Base-by-base conservation (phyloP, 2,888 invertebrate species). In the Villa cingulata region DNA sequence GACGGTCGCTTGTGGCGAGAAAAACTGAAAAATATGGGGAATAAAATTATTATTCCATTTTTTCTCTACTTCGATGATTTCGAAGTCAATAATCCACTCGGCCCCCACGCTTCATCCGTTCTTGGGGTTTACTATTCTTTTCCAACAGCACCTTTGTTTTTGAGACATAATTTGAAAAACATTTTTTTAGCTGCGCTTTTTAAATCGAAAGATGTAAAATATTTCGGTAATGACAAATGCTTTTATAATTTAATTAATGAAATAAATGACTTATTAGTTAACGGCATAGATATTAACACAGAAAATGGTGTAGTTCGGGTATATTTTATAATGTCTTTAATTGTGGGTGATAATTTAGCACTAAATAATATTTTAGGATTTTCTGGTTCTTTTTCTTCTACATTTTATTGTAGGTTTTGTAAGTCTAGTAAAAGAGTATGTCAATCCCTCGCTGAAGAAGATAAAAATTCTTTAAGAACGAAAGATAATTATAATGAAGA, bases 41-140 rank as follows among this genome's bases (percentile, higher is more conserved):
- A 3, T 4, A 27, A 34, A 16, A 29, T 43, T 19, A 39, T 40
- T 34, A 37, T 48, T 40, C 43, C 48, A 10, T 43, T 36, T 34
- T 34, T 48, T 34, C 17, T 48, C 7, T 43, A 48, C 32, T 17
- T 40, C n/a, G 48, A 48, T 41, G 51, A 51, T 27, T 51, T 37
- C 41, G 46, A 46, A n/a, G 46, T 51, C 3, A 51, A 51, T 20
- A 51, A 51, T 46, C 27, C 44, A 3, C 29, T 51, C 14, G 51
- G 51, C 34, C 39, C 46, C 29, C 44, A 44, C 19, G n/a, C 37
- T 20, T 37, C 37, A 7, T 37, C 27, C 3, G 37, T 38, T 18
- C 27, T 37, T 27, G 38, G 15, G 12, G 23, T 37, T 9, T 44
- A 44, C 37, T 44, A 44, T 44, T 38, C 23, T 7, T 37, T 44